A percentile compares a stretch with the other conserved stretches of the same genome.
phyloP scores from a whole-genome alignment of 2,113 vertebrate species.

The Hymenochirus boettgeri region DNA sequence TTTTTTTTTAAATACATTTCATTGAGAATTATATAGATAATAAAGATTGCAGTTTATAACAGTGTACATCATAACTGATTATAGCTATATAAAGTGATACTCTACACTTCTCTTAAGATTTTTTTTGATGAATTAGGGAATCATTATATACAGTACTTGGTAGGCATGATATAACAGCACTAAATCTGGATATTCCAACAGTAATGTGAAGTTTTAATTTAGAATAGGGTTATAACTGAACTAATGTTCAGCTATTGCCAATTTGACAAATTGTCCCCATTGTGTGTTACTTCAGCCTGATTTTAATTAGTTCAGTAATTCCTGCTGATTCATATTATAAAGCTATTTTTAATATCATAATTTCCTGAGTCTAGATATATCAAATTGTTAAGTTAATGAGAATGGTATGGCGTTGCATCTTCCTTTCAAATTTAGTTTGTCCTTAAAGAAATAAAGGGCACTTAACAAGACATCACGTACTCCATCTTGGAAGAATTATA shows the following conservation, averaged over 20 bases:
- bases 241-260: conserved; percentile 26
- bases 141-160: no score
- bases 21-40: no score
- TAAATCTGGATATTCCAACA: not conserved
- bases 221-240: conserved; percentile 10
- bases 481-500: no score
- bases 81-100: not conserved
- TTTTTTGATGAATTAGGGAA: no score
- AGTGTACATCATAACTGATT: not conserved
- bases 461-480: not conserved
- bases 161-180: not conserved
- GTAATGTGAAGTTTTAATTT: conserved; percentile 21
- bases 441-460: not conserved
- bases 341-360: conserved; percentile 27
- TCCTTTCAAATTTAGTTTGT: not conserved
- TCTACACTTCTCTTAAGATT: not conserved
- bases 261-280: conserved; percentile 20
- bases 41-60: not conserved
- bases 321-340: conserved; percentile 22
- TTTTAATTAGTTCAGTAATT: conserved; percentile 37
- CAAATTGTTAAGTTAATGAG: conserved; percentile 11
- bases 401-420: conserved; percentile 1
- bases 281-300: conserved; percentile 18
- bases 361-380: conserved; percentile 28
- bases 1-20: no score